Evolutionary conservation across 1,140 invertebrate genomes (phyloP), one percentile per base, ranked within the genome.

Genomic region (Drepana arcuata): DNA sequence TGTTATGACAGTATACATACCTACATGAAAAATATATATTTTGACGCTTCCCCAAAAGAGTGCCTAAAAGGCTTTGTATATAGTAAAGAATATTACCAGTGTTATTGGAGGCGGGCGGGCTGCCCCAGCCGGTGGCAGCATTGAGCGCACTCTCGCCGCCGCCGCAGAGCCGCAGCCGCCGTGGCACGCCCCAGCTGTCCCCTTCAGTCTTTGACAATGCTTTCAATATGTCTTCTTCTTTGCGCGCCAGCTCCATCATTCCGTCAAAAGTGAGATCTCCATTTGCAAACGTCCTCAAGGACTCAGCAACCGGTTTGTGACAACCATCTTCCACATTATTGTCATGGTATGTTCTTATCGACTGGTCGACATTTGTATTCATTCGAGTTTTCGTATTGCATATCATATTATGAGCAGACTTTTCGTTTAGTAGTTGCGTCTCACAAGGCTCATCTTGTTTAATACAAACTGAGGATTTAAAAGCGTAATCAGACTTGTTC

Each of bases 111-210:
- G 87, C 84, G 48, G 90, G 89, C 24, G 89, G 87, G 29, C 90
- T 87, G 26, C 89, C 91, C 91, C 91, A 93, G 41, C 89, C 90
- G 23, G 88, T 88, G 34, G 88, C 88, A 51, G 87, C 89, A 65
- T 91, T 92, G 29, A 93, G 85, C 13, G 91, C 92, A 71, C 88
- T 92, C 68, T 93, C 92, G 21, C 92, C 92, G 14, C 92, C 92
- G 27, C 92, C 92, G 26, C 85, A 80, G n/a, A 93, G 81, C 34
- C 90, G 85, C 41, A 91, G 62, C 16, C 83, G 71, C 13, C 57
- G 74, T 21, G 87, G 85, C 11, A 89, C 86, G 21, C 87, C 88
- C 89, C 87, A 91, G 34, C 57, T 83, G 64, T 78, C 64, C 43
- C 59, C 53, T 16, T 56, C 49, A 16, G 38, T 43, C 37, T 57